Conservation (phyloP, 2,888 invertebrate genomes). For the Epinotia brunnichana region DNA sequence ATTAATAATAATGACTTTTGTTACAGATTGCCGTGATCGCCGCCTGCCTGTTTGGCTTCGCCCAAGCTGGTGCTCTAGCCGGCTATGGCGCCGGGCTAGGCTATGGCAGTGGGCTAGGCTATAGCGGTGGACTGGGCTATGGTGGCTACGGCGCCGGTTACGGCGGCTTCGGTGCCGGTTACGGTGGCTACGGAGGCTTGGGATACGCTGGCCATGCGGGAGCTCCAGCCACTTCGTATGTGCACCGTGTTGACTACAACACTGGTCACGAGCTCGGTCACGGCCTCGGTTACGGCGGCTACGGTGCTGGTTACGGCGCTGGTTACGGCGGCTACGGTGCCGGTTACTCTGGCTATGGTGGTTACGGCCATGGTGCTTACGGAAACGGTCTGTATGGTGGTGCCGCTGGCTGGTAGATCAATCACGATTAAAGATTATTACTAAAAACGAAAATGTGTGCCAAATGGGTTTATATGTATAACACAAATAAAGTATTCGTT, state of each 20-base stretch:
- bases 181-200: slow-evolving; percentile 3
- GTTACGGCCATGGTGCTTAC: slow-evolving; percentile 22
- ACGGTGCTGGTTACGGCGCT: slow-evolving; percentile 34
- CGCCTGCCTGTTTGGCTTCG: slow-evolving; percentile 60
- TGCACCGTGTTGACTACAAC: slow-evolving; percentile 1
- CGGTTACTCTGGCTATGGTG: slow-evolving; percentile 16
- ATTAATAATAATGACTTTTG: not conserved
- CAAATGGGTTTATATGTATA: not conserved
- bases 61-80: slow-evolving; percentile 53
- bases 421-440: not conserved
- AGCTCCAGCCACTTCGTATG: not conserved
- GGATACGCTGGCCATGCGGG: not conserved
- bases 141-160: slow-evolving; percentile 12
- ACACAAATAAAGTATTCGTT: not conserved
- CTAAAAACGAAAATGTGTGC: not conserved
- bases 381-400: slow-evolving; percentile 45
- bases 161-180: slow-evolving; percentile 4
- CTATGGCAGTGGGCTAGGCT: slow-evolving; percentile 25
- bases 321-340: slow-evolving; percentile 25
- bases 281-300: slow-evolving; percentile 1
- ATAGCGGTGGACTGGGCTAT: slow-evolving; percentile 30
- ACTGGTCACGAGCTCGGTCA: not conserved
- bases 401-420: slow-evolving; percentile 42
- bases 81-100: slow-evolving; percentile 23
- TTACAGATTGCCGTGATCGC: slow-evolving; percentile 57